Evolutionary conservation across 2,797 vertebrate species (phyloP).

Genomic region (Ammospiza maritima): DNA sequence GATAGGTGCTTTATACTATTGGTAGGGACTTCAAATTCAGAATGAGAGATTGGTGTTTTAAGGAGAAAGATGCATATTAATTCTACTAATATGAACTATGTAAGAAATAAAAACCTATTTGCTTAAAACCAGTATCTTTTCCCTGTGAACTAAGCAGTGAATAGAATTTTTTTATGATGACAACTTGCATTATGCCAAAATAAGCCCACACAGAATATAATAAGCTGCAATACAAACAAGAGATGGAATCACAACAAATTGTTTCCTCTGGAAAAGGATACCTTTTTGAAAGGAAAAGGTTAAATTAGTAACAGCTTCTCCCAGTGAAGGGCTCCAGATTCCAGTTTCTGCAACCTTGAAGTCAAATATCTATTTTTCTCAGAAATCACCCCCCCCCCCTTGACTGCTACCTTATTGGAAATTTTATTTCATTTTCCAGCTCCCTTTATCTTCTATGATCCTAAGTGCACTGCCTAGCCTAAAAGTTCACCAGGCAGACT

Average conservation of each 20-base stretch:
- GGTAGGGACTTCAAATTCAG: not conserved
- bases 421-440: constrained; percentile 74
- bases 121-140: not conserved
- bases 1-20: not conserved
- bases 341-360: not conserved
- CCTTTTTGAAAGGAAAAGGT: not conserved
- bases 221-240: not conserved
- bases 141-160: not conserved
- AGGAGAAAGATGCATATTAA: not conserved
- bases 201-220: not conserved
- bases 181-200: not conserved
- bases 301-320: not conserved
- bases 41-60: not conserved
- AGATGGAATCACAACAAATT: not conserved
- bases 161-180: not conserved
- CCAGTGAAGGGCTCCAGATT: constrained; percentile 11
- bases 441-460: constrained; percentile 73
- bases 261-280: not conserved
- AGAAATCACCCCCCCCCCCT: not conserved
- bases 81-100: not conserved
- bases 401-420: constrained; percentile 59
- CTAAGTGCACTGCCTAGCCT: constrained; percentile 66
- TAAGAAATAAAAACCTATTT: not conserved
- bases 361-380: constrained; percentile 24
- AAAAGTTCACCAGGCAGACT: constrained; percentile 70